Base-by-base conservation (phyloP, 92 coral and sea anemone species). In the Porites cylindrica region DNA sequence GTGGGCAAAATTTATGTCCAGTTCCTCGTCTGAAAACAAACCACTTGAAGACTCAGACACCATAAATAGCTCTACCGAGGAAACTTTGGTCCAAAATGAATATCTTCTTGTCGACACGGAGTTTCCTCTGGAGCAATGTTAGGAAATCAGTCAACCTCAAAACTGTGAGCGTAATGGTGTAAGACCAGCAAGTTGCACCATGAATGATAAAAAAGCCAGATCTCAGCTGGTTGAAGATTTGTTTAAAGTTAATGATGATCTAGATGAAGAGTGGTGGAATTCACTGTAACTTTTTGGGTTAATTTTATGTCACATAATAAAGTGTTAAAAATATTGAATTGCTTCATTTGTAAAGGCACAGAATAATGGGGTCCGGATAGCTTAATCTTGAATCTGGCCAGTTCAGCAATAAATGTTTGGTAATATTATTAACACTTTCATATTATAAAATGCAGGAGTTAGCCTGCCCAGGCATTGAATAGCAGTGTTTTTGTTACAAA, bases 1-100 rank as follows among this genome's bases (percentile, higher is more conserved):
- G 19, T 90, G 93, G 93, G 51, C 69, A 59, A 90, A 70, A 72
- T 90, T 75, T 53, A 75, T 90, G 88, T n/a, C 84, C 32, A 61
- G 20, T 52, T 61, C 76, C 16, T 79, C 76, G 56, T 8, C 82
- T 20, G 75, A 83, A 77, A 67, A 61, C 18, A 24, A 20, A 51
- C 72, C 64, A 11, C 64, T 58, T 74, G 78, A 74, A 66, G 67
- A 38, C 26, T 8, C 38, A 11, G 47, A 10, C 52, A 10, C 68
- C 47, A 38, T 38, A 4, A 38, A 38, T 6, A 66, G 64, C 12
- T 8, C 43, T 61, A 12, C 67, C 6, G 38, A 56, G 61, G 61
- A 56, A 54, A 1, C 62, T 52, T 51, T 24, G 0, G 1, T 20
- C 43, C 12, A 51, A 9, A 17, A 26, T 51, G 47, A 54, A 3